Base-by-base conservation (phyloP, 2,797 vertebrate species). In the Typhlichthys subterraneus region DNA sequence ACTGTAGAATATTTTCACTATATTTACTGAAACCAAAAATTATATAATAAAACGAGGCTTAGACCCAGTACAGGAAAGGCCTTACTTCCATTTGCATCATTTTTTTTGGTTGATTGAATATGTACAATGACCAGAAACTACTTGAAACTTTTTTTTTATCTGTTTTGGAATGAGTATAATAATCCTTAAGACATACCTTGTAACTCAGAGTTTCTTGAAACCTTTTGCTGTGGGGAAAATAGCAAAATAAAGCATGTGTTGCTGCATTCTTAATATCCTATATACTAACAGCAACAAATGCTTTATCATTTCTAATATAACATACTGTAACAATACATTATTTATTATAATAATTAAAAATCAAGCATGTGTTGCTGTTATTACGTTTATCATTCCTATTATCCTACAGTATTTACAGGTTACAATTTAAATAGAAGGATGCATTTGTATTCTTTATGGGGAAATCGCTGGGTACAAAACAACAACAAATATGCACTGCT, bases 181-280 rank as follows among this genome's bases (percentile, higher is more conserved):
- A 14, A 69, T 45, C 54, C 57, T 69, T 14, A 42, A 75, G 70
- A 5, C 84, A 45, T 88, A 94, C 93, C 92, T 94, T 94, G 65
- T 81, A 82, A 54, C 83, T 89, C 73, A 94, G 77, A 15, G 83
- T 82, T 56, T 93, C 88, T 17, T 73, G 81, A 79, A 94, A 93
- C 63, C 3, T 82, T 71, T 87, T 74, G 82, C 93, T 93, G 88
- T 57, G 61, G 82, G 73, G 72, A 67, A 12, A 59, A 50, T 11
- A 14, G 45, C 73, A 49, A 62, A 62, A 69, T 57, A 70, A 17
- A 19, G 11, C 10, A 42, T 56, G 17, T 13, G 19, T 29, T 29
- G 23, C 23, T 29, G 23, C 33, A 38, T 6, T 6, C 33, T 9
- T 38, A 38, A 38, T 38, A 38, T 38, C 14, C 29, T 57, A 56